These are phyloP conservation scores for Periparus ater DNA, from an alignment of 2,797 vertebrate species.

Conservation along the genomic window DNA sequence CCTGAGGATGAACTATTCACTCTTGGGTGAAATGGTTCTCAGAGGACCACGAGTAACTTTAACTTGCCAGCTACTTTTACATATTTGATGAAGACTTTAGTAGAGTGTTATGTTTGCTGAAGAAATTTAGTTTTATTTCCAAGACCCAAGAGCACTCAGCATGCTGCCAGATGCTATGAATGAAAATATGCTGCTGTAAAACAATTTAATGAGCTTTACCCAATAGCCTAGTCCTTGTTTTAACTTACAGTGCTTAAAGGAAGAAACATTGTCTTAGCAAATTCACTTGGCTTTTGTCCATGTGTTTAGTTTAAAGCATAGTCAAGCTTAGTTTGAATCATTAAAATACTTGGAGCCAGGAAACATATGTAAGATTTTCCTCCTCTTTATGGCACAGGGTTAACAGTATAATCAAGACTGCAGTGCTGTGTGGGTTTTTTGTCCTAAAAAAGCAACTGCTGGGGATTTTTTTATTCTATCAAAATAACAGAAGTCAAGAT, in stretches of 20 bases:
- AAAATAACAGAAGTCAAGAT: constrained; percentile 44
- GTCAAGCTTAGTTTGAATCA: constrained; percentile 72
- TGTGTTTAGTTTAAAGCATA: constrained; percentile 71
- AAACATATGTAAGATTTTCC: constrained; percentile 65
- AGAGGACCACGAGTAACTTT: neutral
- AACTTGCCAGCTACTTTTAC: constrained; percentile 18
- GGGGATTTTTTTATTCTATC: constrained; percentile 46
- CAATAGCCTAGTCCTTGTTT: constrained; percentile 37
- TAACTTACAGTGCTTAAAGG: constrained; percentile 43
- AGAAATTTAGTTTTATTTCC: constrained; percentile 37
- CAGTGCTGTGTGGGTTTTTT: neutral
- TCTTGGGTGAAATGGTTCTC: neutral
- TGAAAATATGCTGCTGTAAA: constrained; percentile 33
- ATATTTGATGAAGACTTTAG: constrained; percentile 41
- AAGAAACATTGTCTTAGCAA: constrained; percentile 59
- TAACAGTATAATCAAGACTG: constrained; percentile 61
- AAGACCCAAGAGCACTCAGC: constrained; percentile 1
- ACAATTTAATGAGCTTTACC: constrained; percentile 43
- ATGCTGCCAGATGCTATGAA: constrained; percentile 8
- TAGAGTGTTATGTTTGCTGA: constrained; percentile 32
- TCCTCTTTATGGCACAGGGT: constrained; percentile 54
- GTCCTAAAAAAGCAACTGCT: constrained; percentile 66
- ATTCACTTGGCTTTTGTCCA: constrained; percentile 56
- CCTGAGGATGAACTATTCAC: constrained; percentile 27
- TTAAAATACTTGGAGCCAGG: constrained; percentile 68